Evolutionary conservation across 2,888 invertebrate genomes (phyloP), one percentile per base, ranked within the genome.

Genomic region (Oasisia sp.): DNA sequence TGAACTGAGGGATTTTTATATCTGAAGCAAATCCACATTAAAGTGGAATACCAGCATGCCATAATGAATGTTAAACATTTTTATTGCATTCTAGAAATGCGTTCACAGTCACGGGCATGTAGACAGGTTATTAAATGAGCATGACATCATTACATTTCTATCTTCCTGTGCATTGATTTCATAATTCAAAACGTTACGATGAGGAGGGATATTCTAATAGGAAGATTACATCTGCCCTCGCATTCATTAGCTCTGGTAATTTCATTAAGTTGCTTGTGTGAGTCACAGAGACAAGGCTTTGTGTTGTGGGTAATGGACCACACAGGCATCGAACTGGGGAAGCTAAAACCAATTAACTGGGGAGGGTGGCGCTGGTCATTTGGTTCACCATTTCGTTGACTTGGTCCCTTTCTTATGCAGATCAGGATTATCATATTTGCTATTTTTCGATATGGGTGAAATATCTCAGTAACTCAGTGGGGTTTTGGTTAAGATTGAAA

Each of bases 161-260:
- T 74, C 74, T 74, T 74, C 27, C 19, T n/a, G 7, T 27, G 74
- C 74, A 74, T 74, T 74, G 74, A 74, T 74, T 74, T 74, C 27
- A 19, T 74, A 74, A 74, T 27, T 74, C 74, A 74, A 74, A n/a
- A 74, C 7, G 74, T 74, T 74, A 74, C 27, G 74, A 74, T 74
- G 27, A 0, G 27, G 27, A 74, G n/a, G 74, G 2, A 74, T 74
- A 74, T 27, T 74, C 74, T 74, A 74, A 74, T 74, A 27, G 74
- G 74, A 74, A 74, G 74, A 74, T 74, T 74, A 74, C 74, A 74
- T 74, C 74, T 74, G 74, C 27, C 74, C n/a, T 27, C 74, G n/a
- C 74, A 8, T 27, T 74, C 74, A 74, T 74, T 74, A 74, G 14
- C 50, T 74, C n/a, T 19, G 27, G 27, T 74, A 74, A 74, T 74